Conservation (phyloP, 2,888 invertebrate species). For the Dolichopus griseipennis region DNA sequence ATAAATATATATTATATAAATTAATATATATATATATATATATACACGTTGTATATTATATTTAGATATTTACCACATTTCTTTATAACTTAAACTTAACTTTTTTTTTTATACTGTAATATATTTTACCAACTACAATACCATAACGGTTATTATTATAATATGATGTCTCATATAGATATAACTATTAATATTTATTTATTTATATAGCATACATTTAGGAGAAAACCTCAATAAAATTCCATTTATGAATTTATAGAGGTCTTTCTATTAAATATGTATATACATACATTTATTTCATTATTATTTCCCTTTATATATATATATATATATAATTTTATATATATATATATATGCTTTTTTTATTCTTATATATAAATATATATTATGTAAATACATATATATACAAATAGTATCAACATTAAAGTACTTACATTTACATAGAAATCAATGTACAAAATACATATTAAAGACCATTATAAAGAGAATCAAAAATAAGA, state of each 20-base stretch:
- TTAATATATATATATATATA: background rate
- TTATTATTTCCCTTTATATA: too few species aligned
- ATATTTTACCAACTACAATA: too few species aligned
- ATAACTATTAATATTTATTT: background rate
- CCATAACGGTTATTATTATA: background rate
- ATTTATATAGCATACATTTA: background rate
- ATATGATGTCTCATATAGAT: background rate
- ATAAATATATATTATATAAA: background rate
- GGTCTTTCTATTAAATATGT: background rate
- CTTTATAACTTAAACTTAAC: background rate
- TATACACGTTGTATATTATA: background rate
- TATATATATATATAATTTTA: too few species aligned
- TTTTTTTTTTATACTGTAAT: background rate
- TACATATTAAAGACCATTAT: background rate
- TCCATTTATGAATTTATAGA: background rate
- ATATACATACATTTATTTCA: too few species aligned
- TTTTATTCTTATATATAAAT: background rate
- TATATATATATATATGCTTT: background rate
- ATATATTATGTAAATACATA: background rate
- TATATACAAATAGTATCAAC: background rate
- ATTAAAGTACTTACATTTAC: background rate
- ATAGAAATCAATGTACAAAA: background rate
- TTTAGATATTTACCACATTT: background rate
- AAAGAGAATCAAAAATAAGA: too few species aligned
- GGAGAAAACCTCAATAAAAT: constrained; percentile 1